These are phyloP conservation scores for Hipposideros armiger DNA, from an alignment of 2,113 vertebrate genomes.

Conservation along the genomic window DNA sequence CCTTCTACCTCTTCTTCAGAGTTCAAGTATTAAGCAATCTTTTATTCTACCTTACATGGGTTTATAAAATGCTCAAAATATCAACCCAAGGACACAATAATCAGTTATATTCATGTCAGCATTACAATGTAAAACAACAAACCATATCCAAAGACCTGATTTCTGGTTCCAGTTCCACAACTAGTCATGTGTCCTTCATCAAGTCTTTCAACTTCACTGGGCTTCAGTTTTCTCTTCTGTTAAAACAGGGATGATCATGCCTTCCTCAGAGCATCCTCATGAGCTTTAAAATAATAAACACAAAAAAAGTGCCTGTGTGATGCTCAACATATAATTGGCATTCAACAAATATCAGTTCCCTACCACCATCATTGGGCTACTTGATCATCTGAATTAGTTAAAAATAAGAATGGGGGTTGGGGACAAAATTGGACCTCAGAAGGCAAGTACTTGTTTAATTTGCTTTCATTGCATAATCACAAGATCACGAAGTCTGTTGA, in stretches of 20 bases:
- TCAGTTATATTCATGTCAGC: neutral
- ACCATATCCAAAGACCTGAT: neutral
- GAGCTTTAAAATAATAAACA: constrained; percentile 19
- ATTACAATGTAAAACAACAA: neutral
- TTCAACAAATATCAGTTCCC: neutral
- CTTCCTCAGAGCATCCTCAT: neutral
- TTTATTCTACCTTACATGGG: neutral
- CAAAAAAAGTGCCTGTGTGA: neutral
- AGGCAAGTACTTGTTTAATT: neutral
- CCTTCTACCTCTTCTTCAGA: neutral
- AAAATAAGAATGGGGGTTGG: neutral
- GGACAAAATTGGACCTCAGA: neutral
- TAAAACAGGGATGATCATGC: neutral
- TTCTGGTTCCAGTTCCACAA: neutral
- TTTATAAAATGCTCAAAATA: constrained; percentile 46
- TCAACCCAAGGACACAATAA: neutral
- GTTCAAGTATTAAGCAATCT: neutral
- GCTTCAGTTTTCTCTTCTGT: neutral
- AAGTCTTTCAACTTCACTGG: neutral
- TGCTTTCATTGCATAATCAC: constrained; percentile 9
- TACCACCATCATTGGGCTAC: neutral
- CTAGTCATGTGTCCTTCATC: neutral
- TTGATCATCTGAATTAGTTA: neutral
- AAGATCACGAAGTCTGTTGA: neutral
- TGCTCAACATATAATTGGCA: neutral